Evolutionary conservation across 2,113 vertebrate genomes (phyloP), one percentile per base, ranked within the genome.

Genomic region (Zootoca vivipara): DNA sequence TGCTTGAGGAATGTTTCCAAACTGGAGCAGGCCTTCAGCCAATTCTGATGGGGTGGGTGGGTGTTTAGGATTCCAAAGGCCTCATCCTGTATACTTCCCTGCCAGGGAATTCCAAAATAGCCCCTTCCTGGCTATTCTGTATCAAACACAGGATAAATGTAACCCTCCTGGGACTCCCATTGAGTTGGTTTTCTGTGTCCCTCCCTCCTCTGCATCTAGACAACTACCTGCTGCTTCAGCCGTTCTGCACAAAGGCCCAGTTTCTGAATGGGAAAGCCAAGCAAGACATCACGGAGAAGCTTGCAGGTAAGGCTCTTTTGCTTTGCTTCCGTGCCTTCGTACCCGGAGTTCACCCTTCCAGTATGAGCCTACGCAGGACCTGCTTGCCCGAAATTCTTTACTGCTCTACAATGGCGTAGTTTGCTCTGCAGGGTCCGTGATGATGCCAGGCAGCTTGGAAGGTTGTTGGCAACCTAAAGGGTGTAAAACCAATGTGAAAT

Each of bases 191-290:
- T 82, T 42, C 74, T 85, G 85, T 0, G 0, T 91, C 20, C 90
- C 69, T 85, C 91, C 5, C 91, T 92, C 72, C 87, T 94, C 94
- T 89, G 38, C 74, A 73, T 96, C 92, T 94, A 99, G 99, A 99
- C 91, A 98, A 97, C 89, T 96, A 96, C 9, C 94, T 98, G 88
- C 98, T 99, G 33, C 98, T 99, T 62, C 98, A 99, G 95, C 98
- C 97, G 0, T 97, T 99, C 94, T 99, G 98, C 96, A 98, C 97
- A 89, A 99, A 99, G 96, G 98, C 98, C 86, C 98, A 98, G 90
- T 98, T 98, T 96, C 96, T 99, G 94, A 98, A 96, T 65, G 98
- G 98, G 75, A 99, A 98, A 96, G 99, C 98, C 56, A 99, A 99
- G 93, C 97, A 99, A 87, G 98, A 99, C 87, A 97, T 99, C 86